These are phyloP conservation scores for Drosophila percnosoma DNA, from an alignment of 2,888 invertebrate species.

Conservation along the genomic window DNA sequence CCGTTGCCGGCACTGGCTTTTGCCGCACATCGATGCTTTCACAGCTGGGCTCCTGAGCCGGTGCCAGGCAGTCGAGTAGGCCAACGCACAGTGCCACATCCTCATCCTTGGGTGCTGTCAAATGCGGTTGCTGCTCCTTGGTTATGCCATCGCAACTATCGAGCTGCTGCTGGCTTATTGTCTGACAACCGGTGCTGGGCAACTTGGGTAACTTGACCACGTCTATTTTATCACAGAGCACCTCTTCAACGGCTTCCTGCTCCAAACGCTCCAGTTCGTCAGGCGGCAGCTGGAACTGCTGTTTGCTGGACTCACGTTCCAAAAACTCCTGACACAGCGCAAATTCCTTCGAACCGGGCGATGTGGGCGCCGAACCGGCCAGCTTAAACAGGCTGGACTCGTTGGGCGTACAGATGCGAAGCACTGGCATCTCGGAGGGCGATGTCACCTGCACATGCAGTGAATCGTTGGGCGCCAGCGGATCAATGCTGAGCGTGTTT, in stretches of 20 bases:
- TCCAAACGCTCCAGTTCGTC: slow-evolving; percentile 54
- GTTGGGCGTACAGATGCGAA: slow-evolving; percentile 88
- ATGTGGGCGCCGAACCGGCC: slow-evolving; percentile 73
- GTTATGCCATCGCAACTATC: slow-evolving; percentile 64
- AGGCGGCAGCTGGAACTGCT: slow-evolving; percentile 29
- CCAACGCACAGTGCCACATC: slow-evolving; percentile 72
- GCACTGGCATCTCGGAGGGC: slow-evolving; percentile 68
- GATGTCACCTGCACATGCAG: slow-evolving; percentile 47
- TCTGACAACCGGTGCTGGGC: slow-evolving; percentile 70
- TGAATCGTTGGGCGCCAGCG: slow-evolving; percentile 69
- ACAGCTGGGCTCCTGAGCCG: slow-evolving; percentile 68
- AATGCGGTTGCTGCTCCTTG: not conserved
- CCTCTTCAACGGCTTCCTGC: slow-evolving; percentile 71
- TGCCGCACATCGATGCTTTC: slow-evolving; percentile 65
- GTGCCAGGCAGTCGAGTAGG: slow-evolving; percentile 64
- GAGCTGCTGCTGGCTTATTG: slow-evolving; percentile 69
- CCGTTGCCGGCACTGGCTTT: slow-evolving; percentile 62
- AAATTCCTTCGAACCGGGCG: slow-evolving; percentile 61
- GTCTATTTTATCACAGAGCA: slow-evolving; percentile 78
- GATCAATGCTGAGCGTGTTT: slow-evolving; percentile 35
- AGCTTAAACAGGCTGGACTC: slow-evolving; percentile 79
- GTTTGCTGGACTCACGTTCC: slow-evolving; percentile 43
- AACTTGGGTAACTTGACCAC: slow-evolving; percentile 58
- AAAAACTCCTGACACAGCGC: slow-evolving; percentile 68
- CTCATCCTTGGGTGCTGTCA: slow-evolving; percentile 43